These are phyloP conservation scores for Prionace glauca DNA, from an alignment of 2,797 vertebrate species.

Conservation along the genomic window DNA sequence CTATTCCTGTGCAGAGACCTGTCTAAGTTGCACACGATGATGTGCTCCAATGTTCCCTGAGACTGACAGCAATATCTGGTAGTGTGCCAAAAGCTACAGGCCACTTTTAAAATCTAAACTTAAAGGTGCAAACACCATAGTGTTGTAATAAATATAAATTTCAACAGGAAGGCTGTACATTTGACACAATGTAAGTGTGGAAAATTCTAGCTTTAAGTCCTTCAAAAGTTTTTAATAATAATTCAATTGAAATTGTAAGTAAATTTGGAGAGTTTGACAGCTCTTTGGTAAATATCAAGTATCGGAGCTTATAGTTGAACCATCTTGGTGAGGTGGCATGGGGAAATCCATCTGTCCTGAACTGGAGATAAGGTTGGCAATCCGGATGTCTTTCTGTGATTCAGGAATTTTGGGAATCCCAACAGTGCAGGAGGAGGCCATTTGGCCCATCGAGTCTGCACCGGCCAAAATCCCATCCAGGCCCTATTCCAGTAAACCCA, in stretches of 20 bases:
- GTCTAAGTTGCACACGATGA: background rate
- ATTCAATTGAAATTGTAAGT: no score
- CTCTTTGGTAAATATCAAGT: background rate
- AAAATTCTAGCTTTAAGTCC: background rate
- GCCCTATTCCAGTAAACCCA: no score
- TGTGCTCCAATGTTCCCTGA: background rate
- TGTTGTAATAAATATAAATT: background rate
- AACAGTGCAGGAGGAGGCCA: no score
- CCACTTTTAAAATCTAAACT: constrained; percentile 11
- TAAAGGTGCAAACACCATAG: background rate
- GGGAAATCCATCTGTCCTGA: background rate
- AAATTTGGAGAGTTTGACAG: background rate
- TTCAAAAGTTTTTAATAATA: background rate
- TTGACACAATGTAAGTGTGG: background rate
- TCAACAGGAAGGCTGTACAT: background rate
- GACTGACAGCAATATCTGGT: constrained; percentile 20
- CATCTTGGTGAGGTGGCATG: background rate
- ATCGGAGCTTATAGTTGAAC: background rate
- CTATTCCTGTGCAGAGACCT: background rate
- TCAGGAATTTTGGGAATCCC: background rate
- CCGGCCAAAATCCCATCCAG: no score
- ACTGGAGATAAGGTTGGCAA: background rate
- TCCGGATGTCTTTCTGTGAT: background rate
- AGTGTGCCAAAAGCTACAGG: constrained; percentile 23
- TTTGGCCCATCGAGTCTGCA: no score